Percentiles rank a stretch among this genome's conserved stretches.
Conservation (phyloP, 2,113 vertebrate genomes). For the Forbesichthys papilliferus region DNA sequence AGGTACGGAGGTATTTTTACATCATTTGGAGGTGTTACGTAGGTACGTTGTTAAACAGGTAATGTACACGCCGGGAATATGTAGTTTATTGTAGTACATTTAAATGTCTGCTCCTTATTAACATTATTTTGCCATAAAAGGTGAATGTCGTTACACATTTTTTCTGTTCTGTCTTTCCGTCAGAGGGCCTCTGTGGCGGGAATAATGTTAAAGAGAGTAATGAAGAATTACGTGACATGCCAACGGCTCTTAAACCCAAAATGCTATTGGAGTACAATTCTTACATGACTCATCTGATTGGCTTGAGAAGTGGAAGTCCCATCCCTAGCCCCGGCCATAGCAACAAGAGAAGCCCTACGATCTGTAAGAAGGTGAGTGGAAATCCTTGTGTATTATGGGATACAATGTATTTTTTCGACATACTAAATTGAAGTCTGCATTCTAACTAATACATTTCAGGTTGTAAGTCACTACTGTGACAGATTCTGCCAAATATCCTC, state of each 20-base stretch:
- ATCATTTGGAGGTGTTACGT: not conserved
- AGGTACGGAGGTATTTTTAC: conserved; percentile 61
- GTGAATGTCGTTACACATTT: not conserved
- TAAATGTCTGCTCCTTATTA: not conserved
- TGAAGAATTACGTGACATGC: conserved; percentile 72
- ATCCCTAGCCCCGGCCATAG: conserved; percentile 63
- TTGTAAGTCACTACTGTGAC: not conserved
- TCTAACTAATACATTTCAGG: not conserved
- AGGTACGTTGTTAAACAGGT: not conserved
- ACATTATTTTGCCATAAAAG: not conserved
- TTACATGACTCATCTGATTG: conserved; percentile 78
- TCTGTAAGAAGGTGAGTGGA: conserved; percentile 54
- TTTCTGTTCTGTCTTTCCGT: conserved; percentile 5
- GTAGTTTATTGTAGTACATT: not conserved
- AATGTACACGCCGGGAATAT: too few relatives aligned
- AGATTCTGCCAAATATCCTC: not conserved
- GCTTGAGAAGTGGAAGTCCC: conserved; percentile 29
- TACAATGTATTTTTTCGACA: not conserved
- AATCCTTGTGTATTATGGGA: not conserved
- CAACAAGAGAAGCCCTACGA: conserved; percentile 59
- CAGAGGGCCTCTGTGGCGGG: conserved; percentile 44
- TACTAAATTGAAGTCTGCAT: not conserved
- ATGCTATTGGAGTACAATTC: conserved; percentile 78
- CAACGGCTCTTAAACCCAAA: conserved; percentile 55
- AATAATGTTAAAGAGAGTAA: conserved; percentile 62